phyloP scores from a whole-genome alignment of 1,140 invertebrate species.

The Drosophila leontia region DNA sequence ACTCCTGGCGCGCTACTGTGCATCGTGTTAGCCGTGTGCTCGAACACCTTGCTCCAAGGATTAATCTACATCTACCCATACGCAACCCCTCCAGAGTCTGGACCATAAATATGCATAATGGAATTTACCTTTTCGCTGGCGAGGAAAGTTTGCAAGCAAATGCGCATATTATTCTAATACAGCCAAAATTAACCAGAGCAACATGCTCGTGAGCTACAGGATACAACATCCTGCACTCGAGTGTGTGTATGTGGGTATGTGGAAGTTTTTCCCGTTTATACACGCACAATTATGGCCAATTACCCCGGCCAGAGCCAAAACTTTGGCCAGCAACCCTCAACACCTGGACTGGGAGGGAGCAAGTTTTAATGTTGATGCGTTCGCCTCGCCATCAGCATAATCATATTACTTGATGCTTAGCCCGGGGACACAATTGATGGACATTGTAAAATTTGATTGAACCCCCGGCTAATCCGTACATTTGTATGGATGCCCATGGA shows the following conservation, averaged over 20 bases:
- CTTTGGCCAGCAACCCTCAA: constrained; percentile 40
- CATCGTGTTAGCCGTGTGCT: constrained; percentile 46
- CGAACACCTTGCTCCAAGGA: constrained; percentile 47
- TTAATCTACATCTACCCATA: constrained; percentile 26
- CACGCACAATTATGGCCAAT: constrained; percentile 69
- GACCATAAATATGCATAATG: constrained; percentile 79
- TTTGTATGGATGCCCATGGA: constrained; percentile 62
- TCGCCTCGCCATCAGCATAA: constrained; percentile 63
- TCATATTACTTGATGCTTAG: constrained; percentile 75
- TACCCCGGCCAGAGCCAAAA: constrained; percentile 39
- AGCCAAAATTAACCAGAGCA: constrained; percentile 66
- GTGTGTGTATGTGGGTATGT: constrained; percentile 8
- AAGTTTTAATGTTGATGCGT: constrained; percentile 65
- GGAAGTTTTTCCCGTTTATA: constrained; percentile 67
- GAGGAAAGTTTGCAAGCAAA: constrained; percentile 82
- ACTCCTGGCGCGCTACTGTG: constrained; percentile 12
- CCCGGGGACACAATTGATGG: constrained; percentile 53
- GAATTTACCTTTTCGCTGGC: constrained; percentile 67
- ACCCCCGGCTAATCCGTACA: constrained; percentile 54
- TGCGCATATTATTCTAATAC: constrained; percentile 80
- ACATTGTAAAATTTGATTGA: constrained; percentile 78
- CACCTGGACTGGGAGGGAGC: constrained; percentile 42
- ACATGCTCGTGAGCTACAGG: constrained; percentile 26
- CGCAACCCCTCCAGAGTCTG: constrained; percentile 27
- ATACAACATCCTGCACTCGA: neutral